Base-by-base conservation (phyloP, 2,888 invertebrate species). In the Mallateleia sp. region DNA sequence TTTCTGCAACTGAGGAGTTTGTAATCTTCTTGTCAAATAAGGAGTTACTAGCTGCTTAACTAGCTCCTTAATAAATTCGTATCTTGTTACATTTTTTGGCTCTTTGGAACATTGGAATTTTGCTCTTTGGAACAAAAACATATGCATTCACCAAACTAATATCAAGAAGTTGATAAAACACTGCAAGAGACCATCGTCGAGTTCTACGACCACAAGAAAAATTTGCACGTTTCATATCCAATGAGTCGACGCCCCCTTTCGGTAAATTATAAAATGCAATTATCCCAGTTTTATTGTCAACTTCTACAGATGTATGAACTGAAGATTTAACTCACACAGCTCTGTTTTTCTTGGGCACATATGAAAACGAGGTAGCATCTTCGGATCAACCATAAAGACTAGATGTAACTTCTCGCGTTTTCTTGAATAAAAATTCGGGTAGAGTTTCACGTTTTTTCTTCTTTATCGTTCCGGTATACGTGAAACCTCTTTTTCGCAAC, bases 391-490 rank as follows among this genome's bases (percentile, higher is more conserved):
- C 90, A 85, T 89, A 92, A 32, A 88, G n/a, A 25, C 67, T 54
- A 18, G 75, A 67, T 71, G 72, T 20, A 77, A 83, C 25, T 78
- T 82, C 58, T 69, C 89, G 71, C 25, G 22, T 87, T 83, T 83
- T 47, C 47, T 62, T 78, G 85, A 91, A 90, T 67, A 89, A 85
- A 89, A 93, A 93, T 83, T 91, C 88, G 50, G 69, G 11, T 24
- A 92, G 92, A 79, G 92, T 89, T 82, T 91, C 86, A 5, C 54
- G 60, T 78, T 90, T 87, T 47, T 90, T 86, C 58, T 88, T 88
- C 20, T 54, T 62, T 20, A 91, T 42, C 22, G 89, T 91, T 24
- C 89, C 90, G 15, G 90, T 87, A 54, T 66, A 72, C 14, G 89
- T 87, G n/a, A 90, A 54, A 15, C 83, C 75, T 47, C 20, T 87